Conservation (phyloP, 2,113 vertebrate species). For the Boulengeromyrus knoepffleri region DNA sequence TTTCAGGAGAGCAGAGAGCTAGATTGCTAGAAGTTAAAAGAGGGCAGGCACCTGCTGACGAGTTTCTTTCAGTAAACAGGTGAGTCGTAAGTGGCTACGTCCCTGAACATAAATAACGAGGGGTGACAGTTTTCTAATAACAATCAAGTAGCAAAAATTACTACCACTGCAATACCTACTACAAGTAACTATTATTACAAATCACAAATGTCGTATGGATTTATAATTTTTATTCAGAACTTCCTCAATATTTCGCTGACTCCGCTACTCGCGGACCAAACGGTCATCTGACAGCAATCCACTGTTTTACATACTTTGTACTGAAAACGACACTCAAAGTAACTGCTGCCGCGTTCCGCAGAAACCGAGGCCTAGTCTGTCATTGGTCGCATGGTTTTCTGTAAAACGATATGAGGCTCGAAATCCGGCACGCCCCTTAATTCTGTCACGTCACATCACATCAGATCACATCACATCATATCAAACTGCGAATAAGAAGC, state of each 20-base stretch:
- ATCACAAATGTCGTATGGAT: neutral
- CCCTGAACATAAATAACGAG: neutral
- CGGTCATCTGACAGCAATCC: no score
- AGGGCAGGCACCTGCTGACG: neutral
- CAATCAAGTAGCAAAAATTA: neutral
- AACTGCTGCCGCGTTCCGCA: no score
- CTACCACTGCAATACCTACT: neutral
- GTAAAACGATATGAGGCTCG: no score
- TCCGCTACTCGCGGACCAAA: neutral
- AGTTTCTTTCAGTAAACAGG: no score
- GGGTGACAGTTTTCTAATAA: neutral
- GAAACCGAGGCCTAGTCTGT: no score
- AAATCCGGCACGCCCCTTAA: no score
- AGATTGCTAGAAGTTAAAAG: neutral
- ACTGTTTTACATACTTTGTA: neutral
- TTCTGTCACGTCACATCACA: no score
- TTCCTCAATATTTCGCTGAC: no score
- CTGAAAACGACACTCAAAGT: no score
- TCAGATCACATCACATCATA: no score
- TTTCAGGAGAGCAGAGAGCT: neutral
- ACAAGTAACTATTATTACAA: neutral
- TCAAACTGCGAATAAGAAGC: no score
- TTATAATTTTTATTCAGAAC: neutral
- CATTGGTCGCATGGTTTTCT: no score
- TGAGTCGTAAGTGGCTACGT: neutral